A percentile compares a stretch with the other conserved stretches of the same genome.
Conservation (phyloP, 1,140 invertebrate species). For the Harlomillsia oculata region DNA sequence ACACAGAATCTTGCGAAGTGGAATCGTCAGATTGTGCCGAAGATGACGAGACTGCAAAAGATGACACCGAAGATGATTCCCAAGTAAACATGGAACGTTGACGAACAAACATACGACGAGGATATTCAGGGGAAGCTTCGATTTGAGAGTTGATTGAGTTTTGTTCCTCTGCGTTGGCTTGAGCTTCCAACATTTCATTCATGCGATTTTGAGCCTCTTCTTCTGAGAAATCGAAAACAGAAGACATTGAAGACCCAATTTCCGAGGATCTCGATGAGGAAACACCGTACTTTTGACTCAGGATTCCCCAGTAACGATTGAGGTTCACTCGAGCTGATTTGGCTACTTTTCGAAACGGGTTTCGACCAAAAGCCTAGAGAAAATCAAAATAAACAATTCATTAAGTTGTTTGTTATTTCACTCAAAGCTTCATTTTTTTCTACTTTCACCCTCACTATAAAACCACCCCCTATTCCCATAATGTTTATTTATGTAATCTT, state of each 20-base stretch:
- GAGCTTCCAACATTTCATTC: conserved; percentile 34
- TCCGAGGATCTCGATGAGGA: neutral
- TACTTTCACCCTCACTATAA: too few species aligned
- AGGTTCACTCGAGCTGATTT: conserved; percentile 33
- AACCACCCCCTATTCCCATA: too few species aligned
- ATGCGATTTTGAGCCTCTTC: conserved; percentile 34
- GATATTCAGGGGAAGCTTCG: conserved; percentile 23
- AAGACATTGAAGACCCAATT: neutral
- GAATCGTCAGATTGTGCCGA: conserved; percentile 3
- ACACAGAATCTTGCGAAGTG: conserved; percentile 20
- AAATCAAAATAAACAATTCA: conserved; percentile 20
- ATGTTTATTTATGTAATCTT: too few species aligned
- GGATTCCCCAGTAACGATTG: conserved; percentile 33
- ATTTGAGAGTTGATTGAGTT: conserved; percentile 28
- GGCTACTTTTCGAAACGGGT: conserved; percentile 31
- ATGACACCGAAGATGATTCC: conserved; percentile 13
- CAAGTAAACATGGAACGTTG: conserved; percentile 9
- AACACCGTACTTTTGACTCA: conserved; percentile 12
- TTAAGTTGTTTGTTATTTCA: too few species aligned
- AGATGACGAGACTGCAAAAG: neutral
- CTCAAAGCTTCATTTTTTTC: too few species aligned
- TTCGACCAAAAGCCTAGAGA: conserved; percentile 24
- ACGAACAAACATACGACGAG: conserved; percentile 18
- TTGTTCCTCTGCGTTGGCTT: conserved; percentile 19
- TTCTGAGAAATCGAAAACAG: conserved; percentile 6